Evolutionary conservation across 1,140 invertebrate genomes (phyloP).

Genomic region (Cydia strobilella): DNA sequence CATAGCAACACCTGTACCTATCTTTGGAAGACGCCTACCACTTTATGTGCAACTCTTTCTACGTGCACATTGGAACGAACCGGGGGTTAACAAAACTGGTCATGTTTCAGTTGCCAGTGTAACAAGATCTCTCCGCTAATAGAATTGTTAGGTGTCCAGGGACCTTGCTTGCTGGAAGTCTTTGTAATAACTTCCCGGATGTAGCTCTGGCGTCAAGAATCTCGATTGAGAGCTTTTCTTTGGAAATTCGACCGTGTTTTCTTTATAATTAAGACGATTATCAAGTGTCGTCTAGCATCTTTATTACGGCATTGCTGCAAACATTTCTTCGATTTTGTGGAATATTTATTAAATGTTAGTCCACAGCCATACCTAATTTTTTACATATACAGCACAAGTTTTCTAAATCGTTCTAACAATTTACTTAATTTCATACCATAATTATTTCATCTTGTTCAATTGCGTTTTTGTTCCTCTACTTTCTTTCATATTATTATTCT

Average conservation of each 20-base stretch:
- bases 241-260: background rate
- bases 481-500: no score
- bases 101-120: background rate
- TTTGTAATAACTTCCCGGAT: slow-evolving; percentile 75
- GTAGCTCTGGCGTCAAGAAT: slow-evolving; percentile 69
- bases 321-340: background rate
- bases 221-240: slow-evolving; percentile 59
- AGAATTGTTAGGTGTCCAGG: background rate
- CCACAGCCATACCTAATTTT: no score
- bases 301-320: slow-evolving; percentile 17
- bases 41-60: background rate
- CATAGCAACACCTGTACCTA: slow-evolving; percentile 5
- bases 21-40: background rate
- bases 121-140: background rate
- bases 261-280: background rate
- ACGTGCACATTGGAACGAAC: background rate
- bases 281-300: background rate
- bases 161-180: slow-evolving; percentile 47
- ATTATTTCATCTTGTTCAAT: no score
- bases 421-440: no score
- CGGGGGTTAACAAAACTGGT: background rate
- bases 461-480: no score
- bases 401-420: no score
- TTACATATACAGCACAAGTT: no score
- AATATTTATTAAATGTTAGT: slow-evolving; percentile 1